Evolutionary conservation across 2,888 invertebrate genomes (phyloP).

Genomic region (Psococerastis gibbosa): DNA sequence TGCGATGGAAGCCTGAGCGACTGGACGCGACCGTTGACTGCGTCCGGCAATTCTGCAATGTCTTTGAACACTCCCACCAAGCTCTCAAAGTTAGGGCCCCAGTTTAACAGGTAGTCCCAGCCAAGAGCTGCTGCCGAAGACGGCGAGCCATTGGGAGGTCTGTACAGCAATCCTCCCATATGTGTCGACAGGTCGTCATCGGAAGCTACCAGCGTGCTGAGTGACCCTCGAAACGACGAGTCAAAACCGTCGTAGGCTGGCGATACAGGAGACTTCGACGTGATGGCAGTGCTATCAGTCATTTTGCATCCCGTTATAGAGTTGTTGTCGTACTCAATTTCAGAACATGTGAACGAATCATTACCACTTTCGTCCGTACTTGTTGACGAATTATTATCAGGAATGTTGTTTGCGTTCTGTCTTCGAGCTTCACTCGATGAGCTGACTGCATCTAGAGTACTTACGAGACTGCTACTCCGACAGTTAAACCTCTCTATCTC

Average conservation of each 20-base stretch:
- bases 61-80: constrained; percentile 91
- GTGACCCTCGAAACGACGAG: constrained; percentile 82
- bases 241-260: constrained; percentile 75
- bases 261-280: constrained; percentile 42
- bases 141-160: constrained; percentile 61
- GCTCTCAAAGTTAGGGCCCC: constrained; percentile 92
- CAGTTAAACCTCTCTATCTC: constrained; percentile 51
- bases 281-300: constrained; percentile 25
- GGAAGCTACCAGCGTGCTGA: constrained; percentile 83
- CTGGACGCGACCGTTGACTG: constrained; percentile 50
- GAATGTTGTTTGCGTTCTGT: constrained; percentile 20
- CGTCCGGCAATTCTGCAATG: constrained; percentile 83
- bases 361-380: constrained; percentile 86
- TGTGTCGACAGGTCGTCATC: constrained; percentile 78
- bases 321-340: constrained; percentile 90
- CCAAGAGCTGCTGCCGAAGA: constrained; percentile 55
- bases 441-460: constrained; percentile 79
- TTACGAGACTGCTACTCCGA: constrained; percentile 73
- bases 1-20: constrained; percentile 55
- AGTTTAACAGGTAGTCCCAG: constrained; percentile 88
- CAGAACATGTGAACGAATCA: constrained; percentile 95
- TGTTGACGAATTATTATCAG: constrained; percentile 38
- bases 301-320: constrained; percentile 63
- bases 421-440: constrained; percentile 61
- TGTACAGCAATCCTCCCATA: constrained; percentile 55